A percentile compares a stretch with the other conserved stretches of the same genome.
Conservation (phyloP, 2,888 invertebrate genomes). For the Mayetiola destructor region DNA sequence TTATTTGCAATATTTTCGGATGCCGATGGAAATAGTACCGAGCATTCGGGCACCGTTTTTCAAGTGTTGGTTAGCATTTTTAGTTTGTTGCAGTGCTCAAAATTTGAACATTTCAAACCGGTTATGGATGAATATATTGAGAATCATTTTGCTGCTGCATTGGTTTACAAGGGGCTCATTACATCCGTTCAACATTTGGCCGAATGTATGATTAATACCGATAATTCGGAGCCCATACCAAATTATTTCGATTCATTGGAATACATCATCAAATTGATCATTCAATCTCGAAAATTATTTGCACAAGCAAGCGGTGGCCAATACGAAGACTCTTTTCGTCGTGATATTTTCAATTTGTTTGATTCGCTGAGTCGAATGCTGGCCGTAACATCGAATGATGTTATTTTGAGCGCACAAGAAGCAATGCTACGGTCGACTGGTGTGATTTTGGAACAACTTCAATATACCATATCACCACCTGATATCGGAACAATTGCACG, state of each 20-base stretch:
- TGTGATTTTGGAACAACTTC: conserved; percentile 68
- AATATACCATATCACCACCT: conserved; percentile 53
- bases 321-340: conserved; percentile 72
- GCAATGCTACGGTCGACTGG: conserved; percentile 69
- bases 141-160: conserved; percentile 85
- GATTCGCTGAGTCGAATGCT: conserved; percentile 65
- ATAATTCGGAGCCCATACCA: conserved; percentile 77
- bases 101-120: conserved; percentile 88
- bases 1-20: conserved; percentile 86
- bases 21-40: conserved; percentile 79
- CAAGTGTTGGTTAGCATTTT: conserved; percentile 85
- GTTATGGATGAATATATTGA: conserved; percentile 89
- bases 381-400: conserved; percentile 51
- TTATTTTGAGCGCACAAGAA: conserved; percentile 65
- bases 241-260: conserved; percentile 82
- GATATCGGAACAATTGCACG: conserved; percentile 67
- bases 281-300: conserved; percentile 72
- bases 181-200: conserved; percentile 84
- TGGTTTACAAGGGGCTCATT: conserved; percentile 82
- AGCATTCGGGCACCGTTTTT: conserved; percentile 81
- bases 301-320: conserved; percentile 76
- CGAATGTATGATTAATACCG: conserved; percentile 70
- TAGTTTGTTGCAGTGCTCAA: conserved; percentile 72
- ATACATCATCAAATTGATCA: conserved; percentile 83
- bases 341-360: conserved; percentile 69